Conservation (phyloP, 2,113 vertebrate genomes). For the Tragulus kanchil region DNA sequence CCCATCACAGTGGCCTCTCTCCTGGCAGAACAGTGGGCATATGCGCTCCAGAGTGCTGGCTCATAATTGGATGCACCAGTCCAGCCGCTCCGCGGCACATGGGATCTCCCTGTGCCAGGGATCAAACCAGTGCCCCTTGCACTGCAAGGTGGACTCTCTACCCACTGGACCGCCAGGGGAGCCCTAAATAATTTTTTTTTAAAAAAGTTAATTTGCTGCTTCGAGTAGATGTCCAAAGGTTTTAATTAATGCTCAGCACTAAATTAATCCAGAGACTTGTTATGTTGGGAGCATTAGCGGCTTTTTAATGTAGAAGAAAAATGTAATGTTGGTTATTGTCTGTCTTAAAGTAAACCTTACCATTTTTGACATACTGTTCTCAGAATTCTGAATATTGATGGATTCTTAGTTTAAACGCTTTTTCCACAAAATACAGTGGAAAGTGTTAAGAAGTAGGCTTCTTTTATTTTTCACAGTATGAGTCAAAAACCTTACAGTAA, state of each 20-base stretch:
- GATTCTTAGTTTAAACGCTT: not conserved
- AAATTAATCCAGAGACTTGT: not conserved
- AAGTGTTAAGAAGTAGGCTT: not conserved
- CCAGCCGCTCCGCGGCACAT: too few relatives aligned
- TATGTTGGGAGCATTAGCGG: not conserved
- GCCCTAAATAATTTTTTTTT: not conserved
- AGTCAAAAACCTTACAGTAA: not conserved
- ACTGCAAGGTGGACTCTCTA: too few relatives aligned
- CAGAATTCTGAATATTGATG: not conserved
- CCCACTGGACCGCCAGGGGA: too few relatives aligned
- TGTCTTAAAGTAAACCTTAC: not conserved
- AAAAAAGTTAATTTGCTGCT: not conserved
- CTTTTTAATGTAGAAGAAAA: slow-evolving; percentile 1
- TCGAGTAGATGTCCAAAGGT: not conserved
- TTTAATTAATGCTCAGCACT: not conserved
- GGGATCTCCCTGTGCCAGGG: too few relatives aligned
- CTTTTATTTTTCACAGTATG: not conserved
- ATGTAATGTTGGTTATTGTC: not conserved
- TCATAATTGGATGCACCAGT: too few relatives aligned
- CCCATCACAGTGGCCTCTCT: too few relatives aligned
- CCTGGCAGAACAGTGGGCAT: too few relatives aligned
- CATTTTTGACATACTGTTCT: not conserved
- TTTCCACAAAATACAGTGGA: not conserved
- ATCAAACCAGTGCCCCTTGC: too few relatives aligned
- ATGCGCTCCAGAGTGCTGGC: too few relatives aligned